A percentile compares a stretch with the other conserved stretches of the same genome.
Evolutionary conservation across 2,113 vertebrate species (phyloP).

Genomic region (Proteles cristata): DNA sequence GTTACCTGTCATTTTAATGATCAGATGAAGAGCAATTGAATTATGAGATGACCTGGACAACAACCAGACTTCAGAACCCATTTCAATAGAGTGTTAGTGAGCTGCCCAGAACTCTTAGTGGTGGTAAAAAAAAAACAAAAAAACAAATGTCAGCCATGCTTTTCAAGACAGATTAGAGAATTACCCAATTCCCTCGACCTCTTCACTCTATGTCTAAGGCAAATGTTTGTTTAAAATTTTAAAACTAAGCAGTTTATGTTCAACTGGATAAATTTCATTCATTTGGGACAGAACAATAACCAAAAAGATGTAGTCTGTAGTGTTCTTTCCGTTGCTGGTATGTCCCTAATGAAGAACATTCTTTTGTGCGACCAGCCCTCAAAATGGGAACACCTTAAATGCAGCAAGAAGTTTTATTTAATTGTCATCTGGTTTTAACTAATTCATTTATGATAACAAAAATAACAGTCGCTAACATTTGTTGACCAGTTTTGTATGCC

Average conservation of each 20-base stretch:
- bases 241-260: slow-evolving; percentile 25
- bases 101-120: not conserved
- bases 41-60: slow-evolving; percentile 24
- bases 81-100: slow-evolving; percentile 11
- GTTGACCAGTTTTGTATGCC: not conserved
- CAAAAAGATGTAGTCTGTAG: not conserved
- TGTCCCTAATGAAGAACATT: not conserved
- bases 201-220: slow-evolving; percentile 48
- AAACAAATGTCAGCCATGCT: slow-evolving; percentile 52
- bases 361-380: not conserved
- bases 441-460: not conserved
- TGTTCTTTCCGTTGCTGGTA: not conserved
- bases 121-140: slow-evolving; percentile 22
- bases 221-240: slow-evolving; percentile 53
- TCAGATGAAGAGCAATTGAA: slow-evolving; percentile 3
- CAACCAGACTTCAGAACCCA: slow-evolving; percentile 53
- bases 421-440: not conserved
- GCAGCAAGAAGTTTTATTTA: not conserved
- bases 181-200: slow-evolving; percentile 56
- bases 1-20: slow-evolving; percentile 50
- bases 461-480: not conserved
- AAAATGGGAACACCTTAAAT: not conserved
- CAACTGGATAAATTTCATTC: not conserved
- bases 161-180: slow-evolving; percentile 64
- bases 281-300: not conserved